Evolutionary conservation across 2,888 invertebrate species (phyloP).

Genomic region (Syrista parreyssii): DNA sequence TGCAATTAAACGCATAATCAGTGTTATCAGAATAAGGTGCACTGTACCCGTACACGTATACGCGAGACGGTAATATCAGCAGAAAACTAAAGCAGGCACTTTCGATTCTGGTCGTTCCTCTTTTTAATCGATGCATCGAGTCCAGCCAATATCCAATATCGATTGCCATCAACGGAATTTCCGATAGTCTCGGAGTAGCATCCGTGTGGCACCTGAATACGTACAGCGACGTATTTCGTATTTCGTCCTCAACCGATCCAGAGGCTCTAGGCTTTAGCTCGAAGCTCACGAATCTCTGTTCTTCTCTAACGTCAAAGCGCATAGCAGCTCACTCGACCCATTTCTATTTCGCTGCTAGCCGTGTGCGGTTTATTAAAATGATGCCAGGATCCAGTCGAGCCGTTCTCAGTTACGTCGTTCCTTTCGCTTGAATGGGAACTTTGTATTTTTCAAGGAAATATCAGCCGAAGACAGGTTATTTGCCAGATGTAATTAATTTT

Average conservation of each 20-base stretch:
- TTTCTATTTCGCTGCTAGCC: conserved; percentile 28
- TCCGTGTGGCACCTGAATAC: background rate
- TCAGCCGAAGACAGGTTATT: background rate
- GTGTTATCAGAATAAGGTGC: background rate
- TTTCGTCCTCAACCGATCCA: conserved; percentile 22
- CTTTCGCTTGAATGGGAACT: background rate
- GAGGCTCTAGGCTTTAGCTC: conserved; percentile 25
- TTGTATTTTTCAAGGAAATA: background rate
- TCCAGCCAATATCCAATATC: background rate
- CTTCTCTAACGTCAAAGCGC: conserved; percentile 25
- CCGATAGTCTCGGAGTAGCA: background rate
- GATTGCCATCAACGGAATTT: background rate
- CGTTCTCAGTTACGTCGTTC: background rate
- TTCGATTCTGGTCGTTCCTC: background rate
- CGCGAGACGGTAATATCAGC: background rate
- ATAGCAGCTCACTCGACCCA: conserved; percentile 36
- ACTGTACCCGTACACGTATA: background rate
- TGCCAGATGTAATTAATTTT: conserved; percentile 9
- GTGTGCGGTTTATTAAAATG: conserved; percentile 2
- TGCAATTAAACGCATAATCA: background rate
- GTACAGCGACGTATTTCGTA: background rate
- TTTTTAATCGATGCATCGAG: background rate
- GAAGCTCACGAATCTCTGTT: conserved; percentile 26
- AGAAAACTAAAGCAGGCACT: background rate
- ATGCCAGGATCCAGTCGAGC: background rate